A percentile compares a stretch with the other conserved stretches of the same genome.
Conservation (phyloP, 1,140 invertebrate genomes). For the Maniola jurtina region DNA sequence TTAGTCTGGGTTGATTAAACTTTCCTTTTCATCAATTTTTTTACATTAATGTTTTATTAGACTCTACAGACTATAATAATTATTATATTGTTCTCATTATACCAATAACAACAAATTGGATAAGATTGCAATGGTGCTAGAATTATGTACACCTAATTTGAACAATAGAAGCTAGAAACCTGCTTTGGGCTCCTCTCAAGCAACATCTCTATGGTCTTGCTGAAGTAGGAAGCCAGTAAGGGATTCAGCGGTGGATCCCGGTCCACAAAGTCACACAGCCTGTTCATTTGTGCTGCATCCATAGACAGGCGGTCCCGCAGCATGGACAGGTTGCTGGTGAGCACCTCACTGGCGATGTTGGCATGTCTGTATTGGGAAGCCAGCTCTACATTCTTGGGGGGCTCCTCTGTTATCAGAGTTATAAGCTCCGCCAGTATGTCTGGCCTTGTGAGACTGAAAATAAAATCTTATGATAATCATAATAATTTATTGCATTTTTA, state of each 20-base stretch:
- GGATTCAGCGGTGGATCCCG: constrained; percentile 93
- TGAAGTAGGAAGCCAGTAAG: constrained; percentile 96
- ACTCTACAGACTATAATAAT: too few relatives aligned
- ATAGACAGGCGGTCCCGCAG: constrained; percentile 92
- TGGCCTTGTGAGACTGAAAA: constrained; percentile 88
- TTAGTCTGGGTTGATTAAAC: too few relatives aligned
- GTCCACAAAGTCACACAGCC: constrained; percentile 94
- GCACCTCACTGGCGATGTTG: constrained; percentile 95
- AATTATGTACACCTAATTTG: too few relatives aligned
- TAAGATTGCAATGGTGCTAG: too few relatives aligned
- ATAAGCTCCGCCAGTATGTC: constrained; percentile 93
- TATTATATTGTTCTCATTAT: too few relatives aligned
- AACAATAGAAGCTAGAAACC: constrained; percentile 35
- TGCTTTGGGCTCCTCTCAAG: constrained; percentile 85
- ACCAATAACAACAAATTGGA: too few relatives aligned
- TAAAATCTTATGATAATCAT: neutral
- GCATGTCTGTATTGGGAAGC: constrained; percentile 92
- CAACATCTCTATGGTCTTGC: constrained; percentile 94
- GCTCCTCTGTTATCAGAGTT: constrained; percentile 91
- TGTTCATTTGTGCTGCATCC: constrained; percentile 87
- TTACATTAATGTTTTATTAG: too few relatives aligned
- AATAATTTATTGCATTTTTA: neutral
- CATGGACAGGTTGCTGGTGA: constrained; percentile 89
- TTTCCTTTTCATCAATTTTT: too few relatives aligned
- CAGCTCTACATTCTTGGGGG: constrained; percentile 87